Conservation (phyloP, 1,140 invertebrate species). For the Diprion similis region DNA sequence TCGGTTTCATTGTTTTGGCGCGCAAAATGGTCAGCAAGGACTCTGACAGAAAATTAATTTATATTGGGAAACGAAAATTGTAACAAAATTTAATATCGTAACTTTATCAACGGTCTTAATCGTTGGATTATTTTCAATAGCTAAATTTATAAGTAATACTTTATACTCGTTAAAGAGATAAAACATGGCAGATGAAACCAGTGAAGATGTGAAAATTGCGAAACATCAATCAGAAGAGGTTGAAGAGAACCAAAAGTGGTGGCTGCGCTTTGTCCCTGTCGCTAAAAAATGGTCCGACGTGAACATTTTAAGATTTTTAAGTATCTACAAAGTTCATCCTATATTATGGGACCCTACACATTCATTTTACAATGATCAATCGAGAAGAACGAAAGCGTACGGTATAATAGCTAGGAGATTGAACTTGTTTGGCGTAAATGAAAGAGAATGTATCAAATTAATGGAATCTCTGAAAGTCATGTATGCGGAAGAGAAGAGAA, state of each 20-base stretch:
- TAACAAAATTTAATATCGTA: too few species aligned
- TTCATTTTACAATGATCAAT: not conserved
- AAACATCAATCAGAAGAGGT: not conserved
- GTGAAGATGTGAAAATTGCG: not conserved
- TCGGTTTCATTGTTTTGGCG: too few species aligned
- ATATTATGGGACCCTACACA: not conserved
- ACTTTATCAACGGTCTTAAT: too few species aligned
- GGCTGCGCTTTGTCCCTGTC: not conserved
- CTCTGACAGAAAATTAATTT: too few species aligned
- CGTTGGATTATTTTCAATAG: too few species aligned
- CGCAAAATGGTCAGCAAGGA: too few species aligned
- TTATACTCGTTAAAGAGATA: too few species aligned
- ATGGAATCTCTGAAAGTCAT: not conserved
- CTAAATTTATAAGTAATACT: too few species aligned
- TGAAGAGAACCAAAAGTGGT: not conserved
- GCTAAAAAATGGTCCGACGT: not conserved
- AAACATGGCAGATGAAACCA: not conserved
- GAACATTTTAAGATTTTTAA: not conserved
- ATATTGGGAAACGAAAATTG: too few species aligned
- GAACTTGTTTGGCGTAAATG: not conserved
- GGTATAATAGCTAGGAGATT: not conserved
- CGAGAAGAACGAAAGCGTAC: not conserved
- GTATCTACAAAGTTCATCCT: not conserved
- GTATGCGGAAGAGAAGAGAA: not conserved
- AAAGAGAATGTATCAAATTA: conserved; percentile 2